Conservation (phyloP, 1,140 invertebrate species). For the Drosophila rufa region DNA sequence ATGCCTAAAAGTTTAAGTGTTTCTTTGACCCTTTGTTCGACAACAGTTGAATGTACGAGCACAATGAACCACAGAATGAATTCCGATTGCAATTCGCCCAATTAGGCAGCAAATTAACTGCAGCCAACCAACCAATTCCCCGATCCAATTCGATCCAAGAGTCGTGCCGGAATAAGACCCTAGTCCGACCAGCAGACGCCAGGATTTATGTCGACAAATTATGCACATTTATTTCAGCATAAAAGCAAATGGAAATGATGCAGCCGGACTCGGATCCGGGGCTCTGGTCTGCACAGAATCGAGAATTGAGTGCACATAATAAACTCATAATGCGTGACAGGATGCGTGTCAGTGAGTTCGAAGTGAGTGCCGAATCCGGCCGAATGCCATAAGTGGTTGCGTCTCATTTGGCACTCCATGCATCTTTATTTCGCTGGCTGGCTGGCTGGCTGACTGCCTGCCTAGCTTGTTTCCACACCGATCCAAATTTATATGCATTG, state of each 20-base stretch:
- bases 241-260: slow-evolving; percentile 40
- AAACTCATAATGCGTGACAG: slow-evolving; percentile 70
- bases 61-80: slow-evolving; percentile 10
- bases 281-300: slow-evolving; percentile 3
- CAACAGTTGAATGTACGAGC: background rate
- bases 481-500: slow-evolving; percentile 59
- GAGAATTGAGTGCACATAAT: slow-evolving; percentile 55
- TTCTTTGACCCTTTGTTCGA: too few species aligned
- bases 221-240: slow-evolving; percentile 71
- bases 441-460: background rate
- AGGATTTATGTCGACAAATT: slow-evolving; percentile 68
- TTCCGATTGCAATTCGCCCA: slow-evolving; percentile 22
- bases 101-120: slow-evolving; percentile 69
- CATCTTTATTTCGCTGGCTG: slow-evolving; percentile 48
- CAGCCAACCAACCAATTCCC: slow-evolving; percentile 12
- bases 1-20: background rate
- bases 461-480: background rate
- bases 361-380: slow-evolving; percentile 25
- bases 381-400: slow-evolving; percentile 58
- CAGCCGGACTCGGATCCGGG: slow-evolving; percentile 18
- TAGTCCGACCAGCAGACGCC: slow-evolving; percentile 24
- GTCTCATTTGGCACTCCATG: slow-evolving; percentile 68
- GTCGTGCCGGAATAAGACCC: slow-evolving; percentile 18
- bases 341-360: slow-evolving; percentile 34
- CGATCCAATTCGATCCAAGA: slow-evolving; percentile 16